These are phyloP conservation scores for Benthosema pterotum DNA, from an alignment of 2,797 vertebrate species.

Conservation along the genomic window DNA sequence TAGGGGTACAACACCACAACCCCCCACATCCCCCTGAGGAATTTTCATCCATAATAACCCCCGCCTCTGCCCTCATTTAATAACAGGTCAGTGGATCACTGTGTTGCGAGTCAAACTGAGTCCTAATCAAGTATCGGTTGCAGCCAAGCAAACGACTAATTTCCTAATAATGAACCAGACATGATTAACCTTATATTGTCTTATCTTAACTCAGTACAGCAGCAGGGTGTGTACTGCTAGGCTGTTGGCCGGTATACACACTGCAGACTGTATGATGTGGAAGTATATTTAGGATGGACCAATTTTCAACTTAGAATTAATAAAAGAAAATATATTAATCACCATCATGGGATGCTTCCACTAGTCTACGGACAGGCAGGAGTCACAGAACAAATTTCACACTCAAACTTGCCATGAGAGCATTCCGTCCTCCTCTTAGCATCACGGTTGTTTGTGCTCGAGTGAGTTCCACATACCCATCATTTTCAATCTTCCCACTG, in stretches of 20 bases:
- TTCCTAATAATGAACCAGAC: conserved; percentile 1
- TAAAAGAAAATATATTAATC: no score
- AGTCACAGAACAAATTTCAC: conserved; percentile 18
- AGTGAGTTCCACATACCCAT: conserved; percentile 57
- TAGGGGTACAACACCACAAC: no score
- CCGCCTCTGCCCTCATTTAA: conserved; percentile 52
- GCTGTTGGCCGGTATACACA: no score
- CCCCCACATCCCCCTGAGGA: conserved; percentile 18
- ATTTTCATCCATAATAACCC: neutral
- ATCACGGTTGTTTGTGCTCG: conserved; percentile 38
- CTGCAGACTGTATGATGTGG: no score
- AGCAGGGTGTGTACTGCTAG: neutral
- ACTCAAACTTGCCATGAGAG: conserved; percentile 20
- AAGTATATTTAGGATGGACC: no score
- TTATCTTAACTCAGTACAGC: conserved; percentile 1
- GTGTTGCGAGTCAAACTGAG: conserved; percentile 59
- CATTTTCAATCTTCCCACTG: conserved; percentile 56
- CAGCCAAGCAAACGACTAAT: conserved; percentile 10
- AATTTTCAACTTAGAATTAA: no score
- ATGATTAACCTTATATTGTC: conserved; percentile 2
- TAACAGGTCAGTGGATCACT: conserved; percentile 71
- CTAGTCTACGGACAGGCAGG: neutral
- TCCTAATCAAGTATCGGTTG: conserved; percentile 39
- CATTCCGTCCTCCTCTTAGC: conserved; percentile 10
- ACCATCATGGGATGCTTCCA: no score